phyloP scores from a whole-genome alignment of 2,797 vertebrate genomes.

The Arrhamphus sclerolepis region DNA sequence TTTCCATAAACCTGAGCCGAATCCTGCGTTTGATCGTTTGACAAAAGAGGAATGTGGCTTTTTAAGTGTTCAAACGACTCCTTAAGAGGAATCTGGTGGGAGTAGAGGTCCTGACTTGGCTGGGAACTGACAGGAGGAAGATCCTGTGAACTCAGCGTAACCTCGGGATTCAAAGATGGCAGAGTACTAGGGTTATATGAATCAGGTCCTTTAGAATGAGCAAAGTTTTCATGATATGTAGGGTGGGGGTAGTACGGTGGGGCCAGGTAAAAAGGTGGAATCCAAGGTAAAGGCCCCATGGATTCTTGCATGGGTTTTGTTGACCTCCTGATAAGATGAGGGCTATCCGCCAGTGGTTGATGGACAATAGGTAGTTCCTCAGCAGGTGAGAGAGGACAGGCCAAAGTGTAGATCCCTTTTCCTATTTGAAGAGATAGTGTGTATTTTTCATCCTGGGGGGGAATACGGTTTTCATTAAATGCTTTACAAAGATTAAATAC shows the following conservation, averaged over 20 bases:
- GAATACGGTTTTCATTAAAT: not conserved
- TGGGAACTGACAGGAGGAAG: slow-evolving; percentile 10
- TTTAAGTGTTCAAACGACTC: not conserved
- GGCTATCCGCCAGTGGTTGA: slow-evolving; percentile 6
- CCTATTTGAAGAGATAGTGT: slow-evolving; percentile 51
- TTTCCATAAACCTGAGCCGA: not conserved
- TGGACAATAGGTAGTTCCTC: slow-evolving; percentile 5
- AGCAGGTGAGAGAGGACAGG: slow-evolving; percentile 44
- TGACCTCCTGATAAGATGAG: not conserved
- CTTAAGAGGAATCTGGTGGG: slow-evolving; percentile 3
- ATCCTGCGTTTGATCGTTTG: not conserved
- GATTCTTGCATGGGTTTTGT: not conserved
- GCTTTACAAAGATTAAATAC: not conserved
- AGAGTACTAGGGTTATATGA: not conserved
- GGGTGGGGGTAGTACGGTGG: slow-evolving; percentile 68
- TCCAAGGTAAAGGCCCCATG: slow-evolving; percentile 35
- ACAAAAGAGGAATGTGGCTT: not conserved
- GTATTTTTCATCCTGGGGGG: slow-evolving; percentile 54
- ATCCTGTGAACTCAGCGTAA: not conserved
- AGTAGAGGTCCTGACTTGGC: slow-evolving; percentile 6
- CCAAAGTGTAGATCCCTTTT: slow-evolving; percentile 31
- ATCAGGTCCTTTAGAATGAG: not conserved
- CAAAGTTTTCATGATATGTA: slow-evolving; percentile 8
- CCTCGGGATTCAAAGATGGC: slow-evolving; percentile 1
- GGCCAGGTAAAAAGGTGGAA: slow-evolving; percentile 66